Evolutionary conservation across 1,140 invertebrate genomes (phyloP).

Genomic region (Orchesella cincta): DNA sequence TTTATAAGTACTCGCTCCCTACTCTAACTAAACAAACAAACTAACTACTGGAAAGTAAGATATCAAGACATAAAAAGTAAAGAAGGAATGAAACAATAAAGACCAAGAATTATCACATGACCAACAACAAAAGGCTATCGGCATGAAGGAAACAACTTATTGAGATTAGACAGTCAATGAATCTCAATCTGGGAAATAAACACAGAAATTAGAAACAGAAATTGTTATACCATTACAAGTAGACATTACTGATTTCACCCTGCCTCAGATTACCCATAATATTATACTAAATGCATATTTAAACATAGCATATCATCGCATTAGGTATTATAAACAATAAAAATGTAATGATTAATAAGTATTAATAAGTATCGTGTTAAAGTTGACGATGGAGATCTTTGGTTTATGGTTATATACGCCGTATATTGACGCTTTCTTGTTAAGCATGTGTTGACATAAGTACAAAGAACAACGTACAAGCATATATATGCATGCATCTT

Average conservation of each 20-base stretch:
- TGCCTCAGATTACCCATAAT: background rate
- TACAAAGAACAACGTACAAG: no score
- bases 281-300: background rate
- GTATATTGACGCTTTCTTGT: background rate
- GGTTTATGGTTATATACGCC: slow-evolving; percentile 14
- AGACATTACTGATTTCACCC: background rate
- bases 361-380: background rate
- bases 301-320: background rate
- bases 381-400: slow-evolving; percentile 26
- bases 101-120: no score
- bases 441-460: background rate
- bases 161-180: no score
- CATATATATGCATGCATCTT: no score
- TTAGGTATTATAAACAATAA: background rate
- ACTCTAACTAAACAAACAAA: background rate
- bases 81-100: background rate
- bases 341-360: background rate
- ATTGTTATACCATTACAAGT: background rate
- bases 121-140: no score
- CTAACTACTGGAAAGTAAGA: background rate
- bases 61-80: background rate
- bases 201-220: no score
- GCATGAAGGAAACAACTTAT: no score
- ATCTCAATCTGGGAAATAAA: no score
- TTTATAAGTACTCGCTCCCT: background rate